phyloP scores from a whole-genome alignment of 2,113 vertebrate species.

The Hippocampus abdominalis region DNA sequence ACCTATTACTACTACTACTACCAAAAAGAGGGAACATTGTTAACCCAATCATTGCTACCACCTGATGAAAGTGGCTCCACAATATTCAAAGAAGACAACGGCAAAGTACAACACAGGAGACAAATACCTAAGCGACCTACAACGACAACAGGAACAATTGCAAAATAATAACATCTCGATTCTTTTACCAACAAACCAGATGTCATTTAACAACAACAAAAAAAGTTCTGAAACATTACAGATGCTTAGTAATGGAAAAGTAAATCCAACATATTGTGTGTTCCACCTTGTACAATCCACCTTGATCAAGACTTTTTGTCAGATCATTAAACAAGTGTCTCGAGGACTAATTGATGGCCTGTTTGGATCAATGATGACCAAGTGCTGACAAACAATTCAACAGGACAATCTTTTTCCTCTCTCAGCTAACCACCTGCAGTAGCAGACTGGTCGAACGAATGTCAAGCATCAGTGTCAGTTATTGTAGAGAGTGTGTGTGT shows the following conservation, averaged over 20 bases:
- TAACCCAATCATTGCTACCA: slow-evolving; percentile 3
- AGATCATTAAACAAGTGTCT: slow-evolving; percentile 57
- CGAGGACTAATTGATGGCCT: slow-evolving; percentile 36
- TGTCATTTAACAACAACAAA: not conserved
- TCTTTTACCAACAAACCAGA: not conserved
- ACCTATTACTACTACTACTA: no score
- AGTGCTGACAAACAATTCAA: slow-evolving; percentile 37
- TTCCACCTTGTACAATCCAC: slow-evolving; percentile 22
- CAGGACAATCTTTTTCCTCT: slow-evolving; percentile 49
- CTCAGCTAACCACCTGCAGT: slow-evolving; percentile 50
- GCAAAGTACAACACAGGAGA: slow-evolving; percentile 32
- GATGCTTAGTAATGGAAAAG: not conserved
- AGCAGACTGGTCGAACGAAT: slow-evolving; percentile 33
- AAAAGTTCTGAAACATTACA: not conserved
- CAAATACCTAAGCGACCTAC: slow-evolving; percentile 30
- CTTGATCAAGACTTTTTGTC: slow-evolving; percentile 8
- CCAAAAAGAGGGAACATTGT: not conserved
- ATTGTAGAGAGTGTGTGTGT: not conserved
- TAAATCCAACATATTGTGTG: slow-evolving; percentile 8
- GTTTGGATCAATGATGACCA: slow-evolving; percentile 43
- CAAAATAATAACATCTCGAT: not conserved
- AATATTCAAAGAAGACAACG: slow-evolving; percentile 33
- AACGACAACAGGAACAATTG: slow-evolving; percentile 40
- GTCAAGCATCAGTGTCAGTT: slow-evolving; percentile 30
- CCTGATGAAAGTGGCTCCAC: slow-evolving; percentile 49